phyloP scores from a whole-genome alignment of 2,888 invertebrate species.

The Cordylochernes scorpioides region DNA sequence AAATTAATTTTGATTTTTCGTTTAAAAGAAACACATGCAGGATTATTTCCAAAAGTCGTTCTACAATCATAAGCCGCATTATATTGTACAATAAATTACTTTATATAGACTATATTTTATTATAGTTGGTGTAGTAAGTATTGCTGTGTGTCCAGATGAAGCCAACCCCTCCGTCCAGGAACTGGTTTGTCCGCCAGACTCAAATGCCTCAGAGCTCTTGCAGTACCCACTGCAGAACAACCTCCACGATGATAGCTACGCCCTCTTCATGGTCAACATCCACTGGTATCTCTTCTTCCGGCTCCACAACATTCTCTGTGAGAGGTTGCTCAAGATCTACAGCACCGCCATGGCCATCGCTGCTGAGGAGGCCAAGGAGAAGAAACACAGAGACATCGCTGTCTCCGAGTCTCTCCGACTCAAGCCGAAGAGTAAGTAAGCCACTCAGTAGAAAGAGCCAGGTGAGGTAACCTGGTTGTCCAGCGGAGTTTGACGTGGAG shows the following conservation, averaged over 20 bases:
- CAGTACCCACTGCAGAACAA: slow-evolving; percentile 27
- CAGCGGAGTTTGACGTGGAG: slow-evolving; percentile 46
- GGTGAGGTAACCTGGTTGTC: slow-evolving; percentile 5
- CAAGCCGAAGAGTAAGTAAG: slow-evolving; percentile 40
- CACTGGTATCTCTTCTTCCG: slow-evolving; percentile 91
- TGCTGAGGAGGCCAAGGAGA: slow-evolving; percentile 28
- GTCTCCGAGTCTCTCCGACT: slow-evolving; percentile 49
- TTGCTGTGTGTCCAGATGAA: no score
- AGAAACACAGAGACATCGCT: slow-evolving; percentile 33
- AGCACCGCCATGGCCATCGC: slow-evolving; percentile 29
- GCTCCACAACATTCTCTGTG: slow-evolving; percentile 74
- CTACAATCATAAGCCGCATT: no score
- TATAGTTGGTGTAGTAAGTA: no score
- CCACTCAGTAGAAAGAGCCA: neutral
- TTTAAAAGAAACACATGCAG: no score
- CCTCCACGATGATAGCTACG: slow-evolving; percentile 45
- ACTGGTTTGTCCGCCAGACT: no score
- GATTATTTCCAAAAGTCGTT: no score
- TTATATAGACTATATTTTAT: no score
- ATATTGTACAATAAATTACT: no score
- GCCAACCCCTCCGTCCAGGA: no score
- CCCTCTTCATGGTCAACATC: slow-evolving; percentile 70
- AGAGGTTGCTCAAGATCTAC: slow-evolving; percentile 56
- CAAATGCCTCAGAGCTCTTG: no score
- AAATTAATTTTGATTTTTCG: no score